Evolutionary conservation across 2,888 invertebrate species (phyloP).

Genomic region (Microctonus aethiopoides): DNA sequence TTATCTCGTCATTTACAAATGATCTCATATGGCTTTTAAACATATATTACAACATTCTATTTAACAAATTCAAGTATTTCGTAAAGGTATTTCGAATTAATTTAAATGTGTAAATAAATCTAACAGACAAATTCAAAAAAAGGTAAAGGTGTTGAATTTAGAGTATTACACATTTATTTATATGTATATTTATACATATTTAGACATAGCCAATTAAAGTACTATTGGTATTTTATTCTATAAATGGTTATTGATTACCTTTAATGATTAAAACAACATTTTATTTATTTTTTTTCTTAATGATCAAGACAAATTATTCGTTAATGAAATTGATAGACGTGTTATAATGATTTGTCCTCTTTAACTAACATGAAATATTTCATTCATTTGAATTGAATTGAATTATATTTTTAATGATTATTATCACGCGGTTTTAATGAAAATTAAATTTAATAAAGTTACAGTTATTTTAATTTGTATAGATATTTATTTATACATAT

Average conservation of each 20-base stretch:
- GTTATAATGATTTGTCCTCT: not conserved
- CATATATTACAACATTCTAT: not conserved
- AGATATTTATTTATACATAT: not conserved
- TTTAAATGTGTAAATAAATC: not conserved
- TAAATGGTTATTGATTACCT: not conserved
- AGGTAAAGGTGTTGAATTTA: not conserved
- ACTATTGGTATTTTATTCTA: not conserved
- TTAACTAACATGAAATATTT: not conserved
- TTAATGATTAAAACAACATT: not conserved
- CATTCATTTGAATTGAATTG: not conserved
- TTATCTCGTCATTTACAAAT: too few relatives aligned
- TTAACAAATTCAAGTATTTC: not conserved
- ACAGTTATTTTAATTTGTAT: not conserved
- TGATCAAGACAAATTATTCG: constrained; percentile 1
- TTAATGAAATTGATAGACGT: not conserved
- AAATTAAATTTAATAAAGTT: not conserved
- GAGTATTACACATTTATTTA: not conserved
- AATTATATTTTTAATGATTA: not conserved
- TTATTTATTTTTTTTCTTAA: not conserved
- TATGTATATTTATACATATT: not conserved
- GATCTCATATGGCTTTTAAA: not conserved
- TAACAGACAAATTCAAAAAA: not conserved
- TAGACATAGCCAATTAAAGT: not conserved
- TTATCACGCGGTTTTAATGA: not conserved
- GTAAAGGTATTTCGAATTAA: not conserved